A percentile compares a stretch with the other conserved stretches of the same genome.
These are phyloP conservation scores for Trididemnum miniatum DNA, from an alignment of 23 tunicate genomes.

Conservation along the genomic window DNA sequence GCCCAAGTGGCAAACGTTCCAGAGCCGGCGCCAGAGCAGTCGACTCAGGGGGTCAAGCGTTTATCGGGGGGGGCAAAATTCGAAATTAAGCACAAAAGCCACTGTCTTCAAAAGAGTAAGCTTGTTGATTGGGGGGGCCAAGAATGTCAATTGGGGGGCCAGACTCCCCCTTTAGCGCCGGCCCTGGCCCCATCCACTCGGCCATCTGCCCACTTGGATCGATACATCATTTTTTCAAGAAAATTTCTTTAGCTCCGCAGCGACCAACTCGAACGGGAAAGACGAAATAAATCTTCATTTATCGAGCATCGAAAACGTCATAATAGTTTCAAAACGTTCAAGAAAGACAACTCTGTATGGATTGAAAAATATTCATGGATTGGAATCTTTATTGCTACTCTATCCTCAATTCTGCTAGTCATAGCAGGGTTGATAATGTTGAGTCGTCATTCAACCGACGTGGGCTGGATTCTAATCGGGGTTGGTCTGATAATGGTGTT, in stretches of 20 bases:
- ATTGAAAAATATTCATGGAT: neutral
- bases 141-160: no score
- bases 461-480: slow-evolving; percentile 5
- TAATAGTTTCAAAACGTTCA: slow-evolving; percentile 2
- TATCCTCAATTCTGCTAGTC: neutral
- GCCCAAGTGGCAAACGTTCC: no score
- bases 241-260: neutral
- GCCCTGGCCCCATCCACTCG: no score
- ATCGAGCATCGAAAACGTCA: neutral
- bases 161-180: no score
- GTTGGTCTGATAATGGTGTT: neutral
- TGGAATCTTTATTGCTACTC: neutral
- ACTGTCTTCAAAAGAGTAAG: no score
- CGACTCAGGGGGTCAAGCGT: no score
- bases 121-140: no score
- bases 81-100: no score
- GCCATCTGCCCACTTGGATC: no score
- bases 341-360: neutral
- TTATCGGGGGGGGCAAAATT: no score
- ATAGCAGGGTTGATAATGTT: neutral
- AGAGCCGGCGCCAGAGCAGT: no score
- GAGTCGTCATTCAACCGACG: neutral
- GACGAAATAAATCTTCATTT: neutral
- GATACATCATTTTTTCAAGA: neutral
- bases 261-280: neutral